phyloP scores from a whole-genome alignment of 2,797 vertebrate genomes.

The Danio jaintianensis region DNA sequence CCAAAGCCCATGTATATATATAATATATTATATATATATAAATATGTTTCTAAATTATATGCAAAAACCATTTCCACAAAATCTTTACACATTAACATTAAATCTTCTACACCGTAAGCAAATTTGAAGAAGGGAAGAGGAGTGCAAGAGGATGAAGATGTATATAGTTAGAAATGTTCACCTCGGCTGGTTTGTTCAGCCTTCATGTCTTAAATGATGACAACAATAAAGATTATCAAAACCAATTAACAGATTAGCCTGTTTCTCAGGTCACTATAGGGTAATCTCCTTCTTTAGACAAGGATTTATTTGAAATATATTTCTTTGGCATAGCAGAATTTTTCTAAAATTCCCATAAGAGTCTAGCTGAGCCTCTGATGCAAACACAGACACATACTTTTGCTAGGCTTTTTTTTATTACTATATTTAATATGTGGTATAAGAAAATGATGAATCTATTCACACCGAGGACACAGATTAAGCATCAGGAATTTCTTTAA shows the following conservation, averaged over 20 bases:
- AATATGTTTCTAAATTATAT: background rate
- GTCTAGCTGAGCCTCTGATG: background rate
- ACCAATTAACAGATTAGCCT: background rate
- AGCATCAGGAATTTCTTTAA: background rate
- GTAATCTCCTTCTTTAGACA: background rate
- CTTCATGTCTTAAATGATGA: background rate
- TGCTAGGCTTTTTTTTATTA: background rate
- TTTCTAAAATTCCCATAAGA: background rate
- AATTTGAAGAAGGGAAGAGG: background rate
- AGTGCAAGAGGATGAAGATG: background rate
- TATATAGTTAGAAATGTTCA: background rate
- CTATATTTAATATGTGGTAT: background rate
- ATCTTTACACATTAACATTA: background rate
- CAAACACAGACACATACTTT: background rate
- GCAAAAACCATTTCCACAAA: too few species aligned
- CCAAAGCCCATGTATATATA: background rate
- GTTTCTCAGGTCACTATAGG: background rate
- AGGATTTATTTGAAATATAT: background rate
- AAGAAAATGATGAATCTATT: background rate
- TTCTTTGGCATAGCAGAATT: background rate
- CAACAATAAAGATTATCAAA: slow-evolving; percentile 9
- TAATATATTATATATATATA: too few species aligned
- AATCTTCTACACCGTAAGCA: background rate
- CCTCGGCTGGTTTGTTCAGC: background rate
- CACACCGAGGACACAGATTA: slow-evolving; percentile 7